phyloP scores from a whole-genome alignment of 2,888 invertebrate genomes.

The Eurytoma californica region DNA sequence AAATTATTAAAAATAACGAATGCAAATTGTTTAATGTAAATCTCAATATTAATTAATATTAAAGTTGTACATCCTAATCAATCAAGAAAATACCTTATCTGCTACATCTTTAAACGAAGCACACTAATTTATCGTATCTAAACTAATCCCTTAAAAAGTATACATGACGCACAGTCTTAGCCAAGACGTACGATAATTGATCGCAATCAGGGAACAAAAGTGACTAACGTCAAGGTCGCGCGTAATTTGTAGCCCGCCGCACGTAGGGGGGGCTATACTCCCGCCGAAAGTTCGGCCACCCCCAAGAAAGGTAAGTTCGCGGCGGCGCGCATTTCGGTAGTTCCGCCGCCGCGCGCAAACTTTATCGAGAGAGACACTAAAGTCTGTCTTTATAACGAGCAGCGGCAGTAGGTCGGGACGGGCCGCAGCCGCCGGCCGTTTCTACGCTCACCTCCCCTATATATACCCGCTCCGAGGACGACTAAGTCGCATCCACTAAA shows the following conservation, averaged over 20 bases:
- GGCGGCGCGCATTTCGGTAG: conserved; percentile 29
- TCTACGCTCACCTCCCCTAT: neutral
- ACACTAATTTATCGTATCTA: no score
- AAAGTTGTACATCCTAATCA: no score
- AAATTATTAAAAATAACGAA: no score
- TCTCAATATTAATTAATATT: no score
- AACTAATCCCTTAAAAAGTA: no score
- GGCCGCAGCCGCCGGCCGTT: conserved; percentile 18
- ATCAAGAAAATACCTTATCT: no score
- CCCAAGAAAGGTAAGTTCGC: conserved; percentile 22
- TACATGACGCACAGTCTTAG: neutral
- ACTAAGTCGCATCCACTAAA: conserved; percentile 30
- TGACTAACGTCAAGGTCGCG: conserved; percentile 13
- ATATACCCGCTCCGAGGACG: neutral
- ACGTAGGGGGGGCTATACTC: neutral
- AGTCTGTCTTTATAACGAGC: conserved; percentile 40
- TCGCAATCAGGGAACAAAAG: conserved; percentile 5
- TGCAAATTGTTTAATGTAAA: no score
- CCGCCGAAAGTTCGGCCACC: conserved; percentile 3
- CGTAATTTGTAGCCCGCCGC: conserved; percentile 1
- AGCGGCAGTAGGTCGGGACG: conserved; percentile 18
- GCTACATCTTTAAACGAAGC: no score
- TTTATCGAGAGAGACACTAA: conserved; percentile 26
- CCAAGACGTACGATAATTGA: neutral
- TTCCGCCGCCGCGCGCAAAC: conserved; percentile 2